Conservation (phyloP, 2,797 vertebrate genomes). For the Leucoraja ocellata region DNA sequence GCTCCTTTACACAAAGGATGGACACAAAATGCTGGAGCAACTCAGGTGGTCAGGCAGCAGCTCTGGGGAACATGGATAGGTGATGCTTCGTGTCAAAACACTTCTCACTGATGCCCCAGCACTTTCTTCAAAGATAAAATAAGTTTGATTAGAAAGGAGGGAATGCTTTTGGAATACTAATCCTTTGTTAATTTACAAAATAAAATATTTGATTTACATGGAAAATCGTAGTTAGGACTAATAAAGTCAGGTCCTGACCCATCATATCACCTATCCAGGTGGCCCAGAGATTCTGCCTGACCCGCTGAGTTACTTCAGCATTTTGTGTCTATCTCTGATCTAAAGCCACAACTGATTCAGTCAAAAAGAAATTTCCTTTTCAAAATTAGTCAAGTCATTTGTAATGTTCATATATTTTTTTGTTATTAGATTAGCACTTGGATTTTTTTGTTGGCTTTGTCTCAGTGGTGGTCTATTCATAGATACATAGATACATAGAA, state of each 20-base stretch:
- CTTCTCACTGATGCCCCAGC: too few relatives aligned
- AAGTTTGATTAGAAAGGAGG: neutral
- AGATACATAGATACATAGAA: too few relatives aligned
- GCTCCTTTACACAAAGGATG: too few relatives aligned
- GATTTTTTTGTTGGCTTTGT: neutral
- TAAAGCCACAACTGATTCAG: neutral
- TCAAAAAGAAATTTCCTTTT: neutral
- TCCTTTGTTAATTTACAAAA: conserved; percentile 9
- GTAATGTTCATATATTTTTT: neutral
- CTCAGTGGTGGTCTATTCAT: neutral
- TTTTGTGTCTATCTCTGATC: neutral
- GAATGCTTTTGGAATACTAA: neutral
- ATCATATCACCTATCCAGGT: too few relatives aligned
- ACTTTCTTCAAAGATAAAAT: neutral
- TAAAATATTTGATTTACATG: neutral
- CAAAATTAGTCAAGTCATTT: neutral
- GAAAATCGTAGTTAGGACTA: neutral
- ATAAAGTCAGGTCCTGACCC: neutral
- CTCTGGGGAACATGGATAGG: too few relatives aligned
- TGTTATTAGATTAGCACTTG: neutral
- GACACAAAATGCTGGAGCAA: too few relatives aligned
- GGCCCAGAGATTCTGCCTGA: too few relatives aligned
- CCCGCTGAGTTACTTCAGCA: too few relatives aligned
- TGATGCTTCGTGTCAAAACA: too few relatives aligned
- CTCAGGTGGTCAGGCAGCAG: too few relatives aligned